Evolutionary conservation across 53 echinoderm and acorn worm species (phyloP), one percentile per base, ranked within the genome.

Genomic region (Temnopleurus reevesii): DNA sequence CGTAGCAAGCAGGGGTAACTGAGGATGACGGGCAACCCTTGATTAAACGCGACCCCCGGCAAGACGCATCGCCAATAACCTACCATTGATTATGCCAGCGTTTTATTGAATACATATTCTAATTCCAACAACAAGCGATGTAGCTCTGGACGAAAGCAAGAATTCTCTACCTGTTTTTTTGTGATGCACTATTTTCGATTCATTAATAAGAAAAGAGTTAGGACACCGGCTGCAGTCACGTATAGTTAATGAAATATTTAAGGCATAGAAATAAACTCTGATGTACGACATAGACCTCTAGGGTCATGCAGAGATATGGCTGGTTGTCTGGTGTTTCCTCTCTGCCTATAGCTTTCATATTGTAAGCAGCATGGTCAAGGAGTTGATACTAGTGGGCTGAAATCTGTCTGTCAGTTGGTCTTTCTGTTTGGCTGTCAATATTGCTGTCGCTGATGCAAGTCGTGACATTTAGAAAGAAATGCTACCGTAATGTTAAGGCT

Each of bases 21-120:
- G 83, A 55, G 83, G 83, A 55, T 83, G 83, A 83, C 83, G 55
- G 83, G 36, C 53, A 55, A 36, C 17, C 83, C 83, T 83, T 83
- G 83, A 83, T 83, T 83, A 83, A 79, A 83, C 55, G 83, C 33
- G 53, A 56, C 47, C 83, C 55, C 55, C 83, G 83, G 54, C 51
- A 36, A 55, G 55, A 36, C 83, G 55, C 83, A 55, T 55, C 83
- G 83, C 83, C 83, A 83, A 55, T 83, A 83, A 55, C 83, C 83
- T 51, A 15, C 23, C 83, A 83, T 83, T 36, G 83, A 83, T 83
- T 83, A 83, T 83, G 83, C 83, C 83, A n/a, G 56, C 55, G 23
- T 55, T 83, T 83, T 83, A 83, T 83, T 83, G 83, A 83, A 83
- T 55, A 36, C 83, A 55, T 55, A n/a, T 83, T 23, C 83, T 83